Evolutionary conservation across 2,888 invertebrate species (phyloP).

Genomic region (Drosophila bunnanda): DNA sequence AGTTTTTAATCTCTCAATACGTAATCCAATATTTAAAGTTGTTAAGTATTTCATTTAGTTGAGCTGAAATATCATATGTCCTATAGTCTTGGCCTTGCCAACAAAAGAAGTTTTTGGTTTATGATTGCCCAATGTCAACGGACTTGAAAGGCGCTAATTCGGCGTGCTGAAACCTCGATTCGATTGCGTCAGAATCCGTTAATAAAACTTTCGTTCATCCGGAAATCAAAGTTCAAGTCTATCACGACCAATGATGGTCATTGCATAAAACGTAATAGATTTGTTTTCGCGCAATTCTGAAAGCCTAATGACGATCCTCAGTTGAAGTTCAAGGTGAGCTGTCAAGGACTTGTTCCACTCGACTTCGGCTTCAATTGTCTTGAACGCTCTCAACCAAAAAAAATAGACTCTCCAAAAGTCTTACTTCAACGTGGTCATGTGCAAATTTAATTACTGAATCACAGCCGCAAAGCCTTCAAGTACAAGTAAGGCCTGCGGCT

Average conservation of each 20-base stretch:
- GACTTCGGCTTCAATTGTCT: constrained; percentile 55
- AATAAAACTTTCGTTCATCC: constrained; percentile 15
- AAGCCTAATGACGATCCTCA: constrained; percentile 30
- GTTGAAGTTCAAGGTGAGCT: constrained; percentile 30
- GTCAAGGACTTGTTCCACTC: constrained; percentile 63
- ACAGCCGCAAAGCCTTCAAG: constrained; percentile 35
- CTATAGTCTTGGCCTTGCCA: constrained; percentile 7
- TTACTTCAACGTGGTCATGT: constrained; percentile 31
- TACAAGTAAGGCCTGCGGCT: constrained; percentile 28
- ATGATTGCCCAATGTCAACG: constrained; percentile 11
- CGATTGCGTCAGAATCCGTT: constrained; percentile 16
- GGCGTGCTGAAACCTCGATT: not conserved
- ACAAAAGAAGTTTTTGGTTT: constrained; percentile 4
- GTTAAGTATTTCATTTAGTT: not conserved
- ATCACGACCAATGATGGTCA: constrained; percentile 13
- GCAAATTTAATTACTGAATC: constrained; percentile 74
- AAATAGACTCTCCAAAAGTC: constrained; percentile 45
- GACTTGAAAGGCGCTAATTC: constrained; percentile 21
- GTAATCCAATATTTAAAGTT: not conserved
- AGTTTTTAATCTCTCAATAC: not conserved
- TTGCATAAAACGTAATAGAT: constrained; percentile 8
- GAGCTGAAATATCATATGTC: not conserved
- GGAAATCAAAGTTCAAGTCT: constrained; percentile 36
- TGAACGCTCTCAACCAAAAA: constrained; percentile 39
- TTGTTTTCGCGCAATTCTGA: constrained; percentile 25